Evolutionary conservation across 35 echinoderm and acorn worm species (phyloP), one percentile per base, ranked within the genome.

Genomic region (Apostichopus japonicus): DNA sequence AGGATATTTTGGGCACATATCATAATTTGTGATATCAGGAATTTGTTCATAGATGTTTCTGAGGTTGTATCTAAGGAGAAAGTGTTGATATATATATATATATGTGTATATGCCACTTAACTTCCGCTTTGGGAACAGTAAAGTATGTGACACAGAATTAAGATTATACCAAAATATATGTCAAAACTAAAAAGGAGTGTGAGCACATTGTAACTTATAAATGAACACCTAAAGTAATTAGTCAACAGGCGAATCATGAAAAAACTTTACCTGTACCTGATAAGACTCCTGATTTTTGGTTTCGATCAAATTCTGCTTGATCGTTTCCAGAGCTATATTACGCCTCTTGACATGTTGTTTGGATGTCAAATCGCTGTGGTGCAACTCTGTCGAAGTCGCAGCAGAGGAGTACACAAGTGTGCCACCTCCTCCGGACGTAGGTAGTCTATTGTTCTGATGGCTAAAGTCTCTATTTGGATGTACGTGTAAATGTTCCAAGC

Each of bases 401-500:
- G 81, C 55, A 84, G 81, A 15, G 16, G 54, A 54, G 57, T 57
- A 84, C 56, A 83, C 51, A 5, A 53, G 10, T 5, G 81, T 84
- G n/a, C 14, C 57, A 53, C 56, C n/a, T 21, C 53, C 81, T 58
- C 56, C 56, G 57, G 81, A 58, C 57, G 81, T 59, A 22, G 54
- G 53, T 21, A 84, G 17, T 24, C 81, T 84, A 24, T 84, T 57
- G 17, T 84, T 84, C 54, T 80, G 78, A 24, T 10, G 54, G 78
- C 51, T 80, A 16, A 23, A 24, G 24, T 95, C 87, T 33, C 52
- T 73, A 13, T 77, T 55, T 63, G 81, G 88, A 52, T 91, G 83
- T 21, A 93, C 67, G 70, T 93, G 92, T 16, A 96, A 83, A 73
- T 96, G 95, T 65, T 92, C 79, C 16, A 96, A 90, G 21, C 88